These are phyloP conservation scores for Deroplatys truncata DNA, from an alignment of 2,888 invertebrate species.

Conservation along the genomic window DNA sequence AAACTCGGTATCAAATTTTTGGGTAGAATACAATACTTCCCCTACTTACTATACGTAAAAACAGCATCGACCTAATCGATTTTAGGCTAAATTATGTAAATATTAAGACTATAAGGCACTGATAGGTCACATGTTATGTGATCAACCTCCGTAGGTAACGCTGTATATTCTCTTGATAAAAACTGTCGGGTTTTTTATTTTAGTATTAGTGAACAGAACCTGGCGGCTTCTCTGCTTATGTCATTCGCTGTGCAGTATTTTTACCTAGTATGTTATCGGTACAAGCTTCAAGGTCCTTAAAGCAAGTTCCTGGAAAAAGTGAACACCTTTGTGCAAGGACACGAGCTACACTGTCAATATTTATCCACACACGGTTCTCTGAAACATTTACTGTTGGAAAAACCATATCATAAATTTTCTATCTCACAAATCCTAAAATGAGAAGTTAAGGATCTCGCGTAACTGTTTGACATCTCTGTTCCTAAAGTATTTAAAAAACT, in stretches of 20 bases:
- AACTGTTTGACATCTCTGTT: not conserved
- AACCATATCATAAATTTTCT: not conserved
- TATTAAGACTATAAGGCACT: too few relatives aligned
- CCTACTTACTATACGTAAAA: too few relatives aligned
- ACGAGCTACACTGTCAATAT: not conserved
- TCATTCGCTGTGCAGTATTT: not conserved
- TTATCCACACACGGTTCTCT: not conserved
- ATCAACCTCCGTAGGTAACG: too few relatives aligned
- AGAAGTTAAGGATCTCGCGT: not conserved
- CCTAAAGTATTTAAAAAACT: not conserved
- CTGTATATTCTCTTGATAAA: too few relatives aligned
- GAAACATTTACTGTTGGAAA: not conserved
- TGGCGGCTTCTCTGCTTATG: not conserved
- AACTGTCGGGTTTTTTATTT: too few relatives aligned
- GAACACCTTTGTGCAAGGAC: not conserved
- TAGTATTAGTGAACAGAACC: too few relatives aligned
- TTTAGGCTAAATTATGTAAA: too few relatives aligned
- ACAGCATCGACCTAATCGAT: too few relatives aligned
- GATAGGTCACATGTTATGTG: too few relatives aligned
- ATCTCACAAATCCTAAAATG: not conserved
- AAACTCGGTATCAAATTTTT: too few relatives aligned
- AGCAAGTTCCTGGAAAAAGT: not conserved
- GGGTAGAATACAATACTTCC: too few relatives aligned
- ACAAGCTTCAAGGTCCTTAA: not conserved
- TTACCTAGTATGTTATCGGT: not conserved